A percentile compares a stretch with the other conserved stretches of the same genome.
Evolutionary conservation across 2,888 invertebrate species (phyloP).

Genomic region (Spialia ferax): DNA sequence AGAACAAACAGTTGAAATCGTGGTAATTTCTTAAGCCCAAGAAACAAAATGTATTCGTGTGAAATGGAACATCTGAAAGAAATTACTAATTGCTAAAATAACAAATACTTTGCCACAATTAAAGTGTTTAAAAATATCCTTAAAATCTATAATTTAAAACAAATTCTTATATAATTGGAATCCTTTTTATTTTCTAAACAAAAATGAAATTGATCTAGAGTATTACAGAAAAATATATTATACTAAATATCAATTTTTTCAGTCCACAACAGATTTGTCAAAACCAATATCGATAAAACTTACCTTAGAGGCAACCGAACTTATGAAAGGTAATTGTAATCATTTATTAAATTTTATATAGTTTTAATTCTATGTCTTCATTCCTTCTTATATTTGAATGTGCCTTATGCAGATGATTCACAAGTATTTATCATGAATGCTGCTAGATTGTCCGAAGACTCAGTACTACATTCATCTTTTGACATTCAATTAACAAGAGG

Average conservation of each 20-base stretch:
- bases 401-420: constrained; percentile 54
- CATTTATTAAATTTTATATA: not conserved
- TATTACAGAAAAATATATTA: too few relatives aligned
- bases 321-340: constrained; percentile 61
- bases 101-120: too few relatives aligned
- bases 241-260: constrained; percentile 56
- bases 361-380: not conserved
- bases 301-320: constrained; percentile 57
- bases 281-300: constrained; percentile 69
- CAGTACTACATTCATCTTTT: constrained; percentile 61
- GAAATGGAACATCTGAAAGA: not conserved
- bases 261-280: constrained; percentile 72
- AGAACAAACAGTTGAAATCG: constrained; percentile 69
- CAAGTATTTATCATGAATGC: constrained; percentile 52
- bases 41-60: not conserved
- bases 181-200: too few relatives aligned
- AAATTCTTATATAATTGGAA: too few relatives aligned
- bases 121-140: too few relatives aligned
- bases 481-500: constrained; percentile 76
- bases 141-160: too few relatives aligned
- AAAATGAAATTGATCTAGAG: too few relatives aligned
- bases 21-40: constrained; percentile 50
- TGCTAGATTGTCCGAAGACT: constrained; percentile 67
- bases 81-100: too few relatives aligned
- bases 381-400: not conserved